These are phyloP conservation scores for Eugnorisma glareosa DNA, from an alignment of 2,888 invertebrate species.

Conservation along the genomic window DNA sequence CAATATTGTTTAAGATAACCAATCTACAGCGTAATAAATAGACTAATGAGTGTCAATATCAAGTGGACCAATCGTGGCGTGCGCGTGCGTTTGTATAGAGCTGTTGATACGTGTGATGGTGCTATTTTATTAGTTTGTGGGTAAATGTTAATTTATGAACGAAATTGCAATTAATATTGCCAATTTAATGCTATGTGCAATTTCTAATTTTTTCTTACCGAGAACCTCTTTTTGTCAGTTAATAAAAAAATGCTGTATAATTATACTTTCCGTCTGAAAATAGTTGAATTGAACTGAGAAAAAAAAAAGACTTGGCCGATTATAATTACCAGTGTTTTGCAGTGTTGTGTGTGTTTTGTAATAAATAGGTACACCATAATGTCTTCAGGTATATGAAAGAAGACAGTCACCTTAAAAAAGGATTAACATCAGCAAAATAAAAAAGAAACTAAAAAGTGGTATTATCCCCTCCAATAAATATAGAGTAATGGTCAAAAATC, in stretches of 20 bases:
- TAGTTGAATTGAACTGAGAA: background rate
- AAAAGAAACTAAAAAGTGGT: slow-evolving; percentile 26
- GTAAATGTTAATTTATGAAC: background rate
- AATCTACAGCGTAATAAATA: slow-evolving; percentile 87
- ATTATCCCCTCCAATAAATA: slow-evolving; percentile 73
- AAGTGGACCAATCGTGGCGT: slow-evolving; percentile 78
- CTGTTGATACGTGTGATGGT: slow-evolving; percentile 63
- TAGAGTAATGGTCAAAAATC: slow-evolving; percentile 85
- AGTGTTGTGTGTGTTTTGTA: no score
- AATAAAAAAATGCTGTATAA: background rate
- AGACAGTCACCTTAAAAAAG: background rate
- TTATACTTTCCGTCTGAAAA: background rate
- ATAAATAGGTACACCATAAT: no score
- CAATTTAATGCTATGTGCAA: background rate
- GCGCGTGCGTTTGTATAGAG: slow-evolving; percentile 71
- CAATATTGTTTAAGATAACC: slow-evolving; percentile 85
- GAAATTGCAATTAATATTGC: background rate
- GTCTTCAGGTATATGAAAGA: background rate
- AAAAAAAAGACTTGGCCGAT: background rate
- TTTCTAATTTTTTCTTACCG: background rate
- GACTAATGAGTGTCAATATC: slow-evolving; percentile 89
- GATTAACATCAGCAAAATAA: background rate
- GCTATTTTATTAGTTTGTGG: background rate
- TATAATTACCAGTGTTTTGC: background rate
- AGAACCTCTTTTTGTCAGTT: background rate